Percentiles rank a stretch among this genome's conserved stretches.
Conservation (phyloP, 2,797 vertebrate species). For the Otus scops region DNA sequence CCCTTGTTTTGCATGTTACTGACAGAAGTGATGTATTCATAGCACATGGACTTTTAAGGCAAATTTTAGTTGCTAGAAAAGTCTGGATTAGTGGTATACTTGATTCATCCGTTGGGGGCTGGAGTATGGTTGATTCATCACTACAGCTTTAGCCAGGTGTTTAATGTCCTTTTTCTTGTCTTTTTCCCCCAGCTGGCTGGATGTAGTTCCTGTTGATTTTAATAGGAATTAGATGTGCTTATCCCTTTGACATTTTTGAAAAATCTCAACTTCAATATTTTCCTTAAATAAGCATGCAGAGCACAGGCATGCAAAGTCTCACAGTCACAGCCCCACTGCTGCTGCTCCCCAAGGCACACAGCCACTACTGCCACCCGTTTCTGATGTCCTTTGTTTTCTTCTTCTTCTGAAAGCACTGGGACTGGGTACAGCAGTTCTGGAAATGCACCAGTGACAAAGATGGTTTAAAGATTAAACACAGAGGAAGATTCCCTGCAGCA, state of each 20-base stretch:
- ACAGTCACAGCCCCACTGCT: background rate
- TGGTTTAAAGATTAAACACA: background rate
- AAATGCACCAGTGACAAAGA: background rate
- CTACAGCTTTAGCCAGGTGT: background rate
- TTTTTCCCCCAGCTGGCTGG: background rate
- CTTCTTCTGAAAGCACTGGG: background rate
- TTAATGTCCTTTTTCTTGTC: background rate
- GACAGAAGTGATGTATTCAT: background rate
- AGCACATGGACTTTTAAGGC: background rate
- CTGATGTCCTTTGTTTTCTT: background rate
- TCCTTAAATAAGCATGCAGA: background rate
- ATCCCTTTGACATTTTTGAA: background rate
- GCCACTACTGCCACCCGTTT: background rate
- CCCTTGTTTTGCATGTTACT: background rate
- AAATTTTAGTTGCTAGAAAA: background rate
- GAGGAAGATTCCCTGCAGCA: background rate
- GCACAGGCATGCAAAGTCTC: background rate
- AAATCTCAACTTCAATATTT: background rate
- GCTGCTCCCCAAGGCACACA: background rate
- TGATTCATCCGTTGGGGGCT: background rate
- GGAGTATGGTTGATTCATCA: background rate
- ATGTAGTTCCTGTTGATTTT: background rate
- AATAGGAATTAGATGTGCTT: background rate
- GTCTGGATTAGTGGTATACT: background rate
- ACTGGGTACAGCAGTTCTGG: background rate